These are phyloP conservation scores for Archivesica marissinica DNA, from an alignment of 1,140 invertebrate species.

Conservation along the genomic window DNA sequence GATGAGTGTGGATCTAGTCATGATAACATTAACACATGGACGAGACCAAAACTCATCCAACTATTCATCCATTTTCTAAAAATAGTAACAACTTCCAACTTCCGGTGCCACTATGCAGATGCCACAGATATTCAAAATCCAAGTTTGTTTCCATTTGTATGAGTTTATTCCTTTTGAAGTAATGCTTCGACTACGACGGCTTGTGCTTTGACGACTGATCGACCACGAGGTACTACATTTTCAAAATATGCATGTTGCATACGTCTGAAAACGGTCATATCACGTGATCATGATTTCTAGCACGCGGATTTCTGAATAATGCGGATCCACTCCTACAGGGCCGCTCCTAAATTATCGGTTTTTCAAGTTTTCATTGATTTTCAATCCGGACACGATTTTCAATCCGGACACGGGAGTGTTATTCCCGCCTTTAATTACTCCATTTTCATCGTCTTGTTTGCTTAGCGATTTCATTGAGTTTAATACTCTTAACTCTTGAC, in stretches of 20 bases:
- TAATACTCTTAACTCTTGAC: background rate
- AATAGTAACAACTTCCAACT: conserved; percentile 19
- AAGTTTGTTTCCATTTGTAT: conserved; percentile 15
- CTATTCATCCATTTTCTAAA: conserved; percentile 31
- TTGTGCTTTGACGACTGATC: background rate
- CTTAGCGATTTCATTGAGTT: conserved; percentile 26
- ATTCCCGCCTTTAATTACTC: conserved; percentile 25
- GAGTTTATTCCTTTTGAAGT: conserved; percentile 10
- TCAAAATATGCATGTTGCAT: conserved; percentile 12
- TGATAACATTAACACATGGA: conserved; percentile 33
- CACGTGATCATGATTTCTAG: conserved; percentile 2
- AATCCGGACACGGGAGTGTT: background rate
- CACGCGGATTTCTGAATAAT: background rate
- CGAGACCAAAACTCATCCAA: conserved; percentile 55
- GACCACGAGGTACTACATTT: conserved; percentile 14
- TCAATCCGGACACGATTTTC: background rate
- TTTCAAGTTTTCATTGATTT: conserved; percentile 18
- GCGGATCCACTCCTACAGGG: too few relatives aligned
- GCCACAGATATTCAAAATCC: conserved; percentile 3
- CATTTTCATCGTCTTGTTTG: conserved; percentile 36
- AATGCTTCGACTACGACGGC: background rate
- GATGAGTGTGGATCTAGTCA: conserved; percentile 58
- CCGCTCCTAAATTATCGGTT: conserved; percentile 16
- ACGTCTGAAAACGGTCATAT: conserved; percentile 7
- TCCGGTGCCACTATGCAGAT: conserved; percentile 12